Evolutionary conservation across 2,113 vertebrate species (phyloP).

Genomic region (Phalacrocorax carbo): DNA sequence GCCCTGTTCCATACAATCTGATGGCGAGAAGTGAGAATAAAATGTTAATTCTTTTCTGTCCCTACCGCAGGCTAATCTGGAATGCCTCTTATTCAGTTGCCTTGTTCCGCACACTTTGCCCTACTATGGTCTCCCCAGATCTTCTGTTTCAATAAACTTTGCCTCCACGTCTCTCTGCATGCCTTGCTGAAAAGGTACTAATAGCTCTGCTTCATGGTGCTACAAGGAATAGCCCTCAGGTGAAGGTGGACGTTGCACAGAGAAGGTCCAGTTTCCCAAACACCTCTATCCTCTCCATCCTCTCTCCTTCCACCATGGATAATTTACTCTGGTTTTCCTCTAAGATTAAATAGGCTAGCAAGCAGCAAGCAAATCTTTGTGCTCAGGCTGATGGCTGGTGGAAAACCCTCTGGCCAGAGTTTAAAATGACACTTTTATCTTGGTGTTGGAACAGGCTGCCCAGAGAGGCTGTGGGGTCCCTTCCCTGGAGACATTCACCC

Average conservation of each 20-base stretch:
- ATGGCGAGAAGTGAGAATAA: background rate
- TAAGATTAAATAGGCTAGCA: background rate
- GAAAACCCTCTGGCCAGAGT: background rate
- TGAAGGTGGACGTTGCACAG: background rate
- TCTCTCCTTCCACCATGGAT: background rate
- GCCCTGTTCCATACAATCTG: background rate
- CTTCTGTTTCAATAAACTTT: background rate
- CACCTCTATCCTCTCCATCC: background rate
- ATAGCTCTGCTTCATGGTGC: background rate
- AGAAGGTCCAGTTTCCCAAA: background rate
- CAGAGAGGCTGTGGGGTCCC: too few relatives aligned
- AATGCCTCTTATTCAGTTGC: background rate
- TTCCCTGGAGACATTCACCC: too few relatives aligned
- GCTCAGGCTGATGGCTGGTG: background rate
- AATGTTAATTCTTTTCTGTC: background rate
- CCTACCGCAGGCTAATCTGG: background rate
- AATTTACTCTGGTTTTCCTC: background rate
- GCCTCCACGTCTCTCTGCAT: background rate
- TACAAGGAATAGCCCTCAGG: background rate
- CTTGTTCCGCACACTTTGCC: background rate
- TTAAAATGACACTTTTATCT: background rate
- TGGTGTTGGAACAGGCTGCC: too few relatives aligned
- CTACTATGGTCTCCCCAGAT: background rate
- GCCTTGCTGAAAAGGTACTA: background rate
- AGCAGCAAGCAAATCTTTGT: background rate